Conservation (phyloP, 1,140 invertebrate genomes). For the Lordiphosa stackelbergi region DNA sequence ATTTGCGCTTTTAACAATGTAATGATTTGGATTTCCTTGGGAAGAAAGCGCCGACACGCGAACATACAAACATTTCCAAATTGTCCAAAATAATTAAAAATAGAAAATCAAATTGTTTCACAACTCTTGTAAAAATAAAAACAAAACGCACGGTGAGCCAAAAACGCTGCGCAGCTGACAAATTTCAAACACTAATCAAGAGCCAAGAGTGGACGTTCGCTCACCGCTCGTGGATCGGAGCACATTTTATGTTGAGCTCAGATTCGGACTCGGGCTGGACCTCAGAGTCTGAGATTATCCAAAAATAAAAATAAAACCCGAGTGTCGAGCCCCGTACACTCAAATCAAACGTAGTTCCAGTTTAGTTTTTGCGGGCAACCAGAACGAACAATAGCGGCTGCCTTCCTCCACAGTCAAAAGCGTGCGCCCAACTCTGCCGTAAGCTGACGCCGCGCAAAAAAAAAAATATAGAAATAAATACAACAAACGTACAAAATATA, state of each 20-base stretch:
- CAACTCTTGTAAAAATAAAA: not conserved
- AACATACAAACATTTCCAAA: slow-evolving; percentile 2
- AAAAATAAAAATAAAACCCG: slow-evolving; percentile 7
- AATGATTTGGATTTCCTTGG: not conserved
- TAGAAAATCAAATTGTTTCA: slow-evolving; percentile 6
- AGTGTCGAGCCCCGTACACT: slow-evolving; percentile 14
- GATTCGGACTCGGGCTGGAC: slow-evolving; percentile 9
- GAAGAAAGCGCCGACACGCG: not conserved
- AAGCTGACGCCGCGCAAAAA: slow-evolving; percentile 30
- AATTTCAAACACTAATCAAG: slow-evolving; percentile 9
- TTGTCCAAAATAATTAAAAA: slow-evolving; percentile 3
- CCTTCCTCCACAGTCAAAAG: slow-evolving; percentile 3
- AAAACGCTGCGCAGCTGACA: slow-evolving; percentile 5
- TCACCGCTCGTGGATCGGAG: slow-evolving; percentile 13
- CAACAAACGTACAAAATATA: slow-evolving; percentile 56
- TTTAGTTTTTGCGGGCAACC: slow-evolving; percentile 44
- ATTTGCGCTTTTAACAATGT: not conserved
- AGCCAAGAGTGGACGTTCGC: slow-evolving; percentile 2
- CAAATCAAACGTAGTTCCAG: slow-evolving; percentile 54
- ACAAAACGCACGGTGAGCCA: not conserved
- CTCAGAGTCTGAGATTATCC: slow-evolving; percentile 20
- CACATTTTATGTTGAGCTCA: slow-evolving; percentile 26
- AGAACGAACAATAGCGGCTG: slow-evolving; percentile 38
- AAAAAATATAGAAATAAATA: slow-evolving; percentile 20
- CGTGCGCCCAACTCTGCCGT: slow-evolving; percentile 1